Conservation (phyloP, 2,797 vertebrate species). For the Taeniopygia guttata region DNA sequence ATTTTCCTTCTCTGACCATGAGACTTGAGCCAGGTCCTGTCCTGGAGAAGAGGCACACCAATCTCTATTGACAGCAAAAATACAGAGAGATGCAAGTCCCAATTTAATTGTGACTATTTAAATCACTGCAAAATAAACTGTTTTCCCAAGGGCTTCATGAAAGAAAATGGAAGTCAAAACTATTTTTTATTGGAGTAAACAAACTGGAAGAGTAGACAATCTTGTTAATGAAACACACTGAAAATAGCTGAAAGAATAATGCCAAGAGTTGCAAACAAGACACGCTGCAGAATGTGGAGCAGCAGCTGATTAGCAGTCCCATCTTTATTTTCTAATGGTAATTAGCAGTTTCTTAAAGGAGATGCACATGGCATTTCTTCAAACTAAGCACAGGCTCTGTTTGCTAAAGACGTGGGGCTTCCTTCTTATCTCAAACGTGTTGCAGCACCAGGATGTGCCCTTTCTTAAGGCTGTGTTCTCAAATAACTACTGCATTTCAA, state of each 20-base stretch:
- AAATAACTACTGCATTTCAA: not conserved
- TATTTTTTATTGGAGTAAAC: conserved; percentile 65
- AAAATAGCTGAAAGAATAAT: conserved; percentile 60
- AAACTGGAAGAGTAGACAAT: conserved; percentile 66
- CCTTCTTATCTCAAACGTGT: conserved; percentile 7
- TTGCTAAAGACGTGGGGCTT: conserved; percentile 10
- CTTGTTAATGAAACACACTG: conserved; percentile 56
- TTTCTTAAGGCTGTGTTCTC: not conserved
- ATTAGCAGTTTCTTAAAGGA: conserved; percentile 33
- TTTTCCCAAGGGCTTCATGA: conserved; percentile 50
- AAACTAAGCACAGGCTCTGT: not conserved
- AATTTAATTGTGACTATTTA: conserved; percentile 63
- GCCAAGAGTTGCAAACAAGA: conserved; percentile 52
- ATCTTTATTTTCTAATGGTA: conserved; percentile 38
- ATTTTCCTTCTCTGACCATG: not conserved
- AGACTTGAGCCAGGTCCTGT: not conserved
- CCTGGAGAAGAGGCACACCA: not conserved
- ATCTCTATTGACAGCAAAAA: not conserved
- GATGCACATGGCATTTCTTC: conserved; percentile 21
- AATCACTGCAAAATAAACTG: conserved; percentile 61
- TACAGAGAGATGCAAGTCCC: not conserved
- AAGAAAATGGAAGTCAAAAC: conserved; percentile 61
- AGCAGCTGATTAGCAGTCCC: conserved; percentile 33
- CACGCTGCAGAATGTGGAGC: conserved; percentile 33
- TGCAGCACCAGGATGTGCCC: not conserved